Evolutionary conservation across 2,888 invertebrate species (phyloP).

Genomic region (Dasysyrphus tricinctus): DNA sequence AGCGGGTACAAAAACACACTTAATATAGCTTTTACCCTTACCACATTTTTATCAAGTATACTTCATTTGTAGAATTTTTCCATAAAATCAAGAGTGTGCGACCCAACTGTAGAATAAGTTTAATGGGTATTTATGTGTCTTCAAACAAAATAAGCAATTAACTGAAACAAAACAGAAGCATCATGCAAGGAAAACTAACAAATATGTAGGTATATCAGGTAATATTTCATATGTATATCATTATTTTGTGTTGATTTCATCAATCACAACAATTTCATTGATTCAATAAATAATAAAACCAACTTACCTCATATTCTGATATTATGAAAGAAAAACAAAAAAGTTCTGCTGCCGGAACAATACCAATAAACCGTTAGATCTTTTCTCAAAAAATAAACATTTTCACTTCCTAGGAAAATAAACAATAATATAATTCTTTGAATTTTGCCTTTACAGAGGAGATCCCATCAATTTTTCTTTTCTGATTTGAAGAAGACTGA

Average conservation of each 20-base stretch:
- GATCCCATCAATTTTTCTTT: neutral
- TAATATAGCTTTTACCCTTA: too few relatives aligned
- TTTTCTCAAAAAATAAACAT: slow-evolving; percentile 39
- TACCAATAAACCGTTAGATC: slow-evolving; percentile 2
- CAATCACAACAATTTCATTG: slow-evolving; percentile 46
- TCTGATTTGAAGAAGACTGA: neutral
- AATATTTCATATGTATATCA: slow-evolving; percentile 27
- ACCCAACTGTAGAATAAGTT: neutral
- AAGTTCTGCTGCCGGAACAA: slow-evolving; percentile 46
- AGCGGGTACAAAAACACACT: too few relatives aligned
- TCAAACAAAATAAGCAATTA: slow-evolving; percentile 13
- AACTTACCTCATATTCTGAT: slow-evolving; percentile 18
- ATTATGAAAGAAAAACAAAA: slow-evolving; percentile 31
- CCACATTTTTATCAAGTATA: neutral
- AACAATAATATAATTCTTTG: slow-evolving; percentile 9
- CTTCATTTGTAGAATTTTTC: neutral
- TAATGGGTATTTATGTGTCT: neutral
- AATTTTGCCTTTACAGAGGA: neutral
- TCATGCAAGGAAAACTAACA: neutral
- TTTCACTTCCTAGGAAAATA: slow-evolving; percentile 48
- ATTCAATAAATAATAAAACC: slow-evolving; percentile 39
- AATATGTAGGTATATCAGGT: neutral
- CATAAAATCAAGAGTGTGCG: neutral
- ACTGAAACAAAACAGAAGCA: slow-evolving; percentile 12
- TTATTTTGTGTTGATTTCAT: slow-evolving; percentile 30